Conservation (phyloP, 2,797 vertebrate species). For the Manis pentadactyla region DNA sequence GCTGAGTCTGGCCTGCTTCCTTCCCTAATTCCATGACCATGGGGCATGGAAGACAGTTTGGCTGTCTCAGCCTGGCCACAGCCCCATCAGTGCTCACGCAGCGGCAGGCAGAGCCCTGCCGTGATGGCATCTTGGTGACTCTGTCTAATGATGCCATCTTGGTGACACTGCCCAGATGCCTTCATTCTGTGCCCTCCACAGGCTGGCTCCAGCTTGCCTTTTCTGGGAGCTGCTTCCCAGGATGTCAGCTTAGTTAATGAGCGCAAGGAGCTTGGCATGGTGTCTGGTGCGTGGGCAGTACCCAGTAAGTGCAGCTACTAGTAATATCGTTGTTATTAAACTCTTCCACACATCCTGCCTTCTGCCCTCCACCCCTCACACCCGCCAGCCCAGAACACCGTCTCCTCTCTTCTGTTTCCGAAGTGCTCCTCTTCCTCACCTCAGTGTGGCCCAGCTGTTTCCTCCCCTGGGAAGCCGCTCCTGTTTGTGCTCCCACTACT, state of each 20-base stretch:
- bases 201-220: background rate
- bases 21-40: background rate
- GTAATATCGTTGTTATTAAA: too few species aligned
- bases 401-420: background rate
- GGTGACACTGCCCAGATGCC: background rate
- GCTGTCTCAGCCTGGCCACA: background rate
- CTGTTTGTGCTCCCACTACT: background rate
- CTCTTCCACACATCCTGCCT: fast-evolving
- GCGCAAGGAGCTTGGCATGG: background rate
- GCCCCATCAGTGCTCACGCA: background rate
- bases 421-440: fast-evolving
- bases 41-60: background rate
- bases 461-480: background rate
- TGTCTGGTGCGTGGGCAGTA: background rate
- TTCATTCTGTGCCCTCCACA: background rate
- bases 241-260: background rate
- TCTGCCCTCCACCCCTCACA: background rate
- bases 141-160: background rate
- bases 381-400: background rate
- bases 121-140: background rate
- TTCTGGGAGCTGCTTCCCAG: background rate
- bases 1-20: background rate
- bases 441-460: background rate
- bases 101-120: background rate
- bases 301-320: background rate